Conservation (phyloP, 2,888 invertebrate genomes). For the Zhengitettix transpicula region DNA sequence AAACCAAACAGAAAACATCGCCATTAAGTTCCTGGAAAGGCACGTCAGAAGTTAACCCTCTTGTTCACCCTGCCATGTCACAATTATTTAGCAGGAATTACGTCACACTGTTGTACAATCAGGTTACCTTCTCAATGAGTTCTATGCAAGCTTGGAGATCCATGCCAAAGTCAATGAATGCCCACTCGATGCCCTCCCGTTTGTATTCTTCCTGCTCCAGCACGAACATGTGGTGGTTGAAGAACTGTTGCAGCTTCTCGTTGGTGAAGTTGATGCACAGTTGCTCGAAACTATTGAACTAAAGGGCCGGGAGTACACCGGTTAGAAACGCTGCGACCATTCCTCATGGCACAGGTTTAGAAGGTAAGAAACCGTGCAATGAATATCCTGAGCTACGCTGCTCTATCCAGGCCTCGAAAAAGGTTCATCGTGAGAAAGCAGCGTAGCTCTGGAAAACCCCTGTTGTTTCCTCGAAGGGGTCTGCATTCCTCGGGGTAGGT, state of each 20-base stretch:
- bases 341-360: background rate
- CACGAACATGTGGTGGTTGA: constrained; percentile 99
- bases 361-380: background rate
- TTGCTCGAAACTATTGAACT: constrained; percentile 99
- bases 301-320: background rate
- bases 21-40: background rate
- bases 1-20: background rate
- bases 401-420: background rate
- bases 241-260: constrained; percentile 98
- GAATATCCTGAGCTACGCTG: background rate
- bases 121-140: constrained; percentile 84
- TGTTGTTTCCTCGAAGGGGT: background rate
- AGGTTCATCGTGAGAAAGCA: background rate
- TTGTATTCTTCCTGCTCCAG: constrained; percentile 99
- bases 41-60: background rate
- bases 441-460: background rate
- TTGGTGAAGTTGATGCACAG: constrained; percentile 99
- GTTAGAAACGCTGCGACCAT: background rate
- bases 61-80: background rate
- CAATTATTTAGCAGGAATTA: background rate
- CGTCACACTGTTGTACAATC: background rate
- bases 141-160: constrained; percentile 97
- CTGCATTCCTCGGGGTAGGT: background rate
- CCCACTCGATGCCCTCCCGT: constrained; percentile 92
- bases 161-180: constrained; percentile 99